Percentiles rank a stretch among this genome's conserved stretches.
Conservation (phyloP, 2,113 vertebrate species). For the Mus musculus region DNA sequence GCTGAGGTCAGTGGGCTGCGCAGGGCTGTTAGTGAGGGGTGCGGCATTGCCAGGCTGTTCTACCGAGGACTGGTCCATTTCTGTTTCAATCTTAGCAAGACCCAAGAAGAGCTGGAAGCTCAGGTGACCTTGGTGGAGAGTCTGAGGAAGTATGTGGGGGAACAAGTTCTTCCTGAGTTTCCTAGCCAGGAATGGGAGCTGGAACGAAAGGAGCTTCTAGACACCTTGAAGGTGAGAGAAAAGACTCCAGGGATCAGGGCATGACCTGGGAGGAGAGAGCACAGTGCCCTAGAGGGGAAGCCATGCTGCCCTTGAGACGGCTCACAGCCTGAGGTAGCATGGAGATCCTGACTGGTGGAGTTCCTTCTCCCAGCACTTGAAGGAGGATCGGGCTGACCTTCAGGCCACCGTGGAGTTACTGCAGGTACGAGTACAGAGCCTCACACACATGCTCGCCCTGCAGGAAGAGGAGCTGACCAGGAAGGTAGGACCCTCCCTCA, state of each 20-base stretch:
- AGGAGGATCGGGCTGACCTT: constrained; percentile 78
- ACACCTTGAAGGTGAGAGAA: constrained; percentile 68
- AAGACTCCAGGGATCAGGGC: neutral
- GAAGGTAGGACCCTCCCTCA: constrained; percentile 69
- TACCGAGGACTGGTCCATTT: neutral
- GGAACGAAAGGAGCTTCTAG: constrained; percentile 76
- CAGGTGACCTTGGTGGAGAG: constrained; percentile 82
- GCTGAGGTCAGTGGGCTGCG: constrained; percentile 56
- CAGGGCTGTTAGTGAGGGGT: rapidly evolving
- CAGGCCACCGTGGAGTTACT: constrained; percentile 75
- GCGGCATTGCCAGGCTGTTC: no score
- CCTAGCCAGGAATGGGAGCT: constrained; percentile 59
- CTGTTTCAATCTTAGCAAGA: constrained; percentile 68
- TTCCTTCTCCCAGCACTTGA: constrained; percentile 65
- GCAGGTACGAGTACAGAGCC: constrained; percentile 82
- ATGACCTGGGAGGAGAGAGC: neutral
- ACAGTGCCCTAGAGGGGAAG: neutral
- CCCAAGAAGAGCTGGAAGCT: constrained; percentile 75
- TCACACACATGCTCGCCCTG: constrained; percentile 81
- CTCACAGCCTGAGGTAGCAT: rapidly evolving
- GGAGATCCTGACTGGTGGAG: neutral
- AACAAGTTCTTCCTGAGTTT: constrained; percentile 72
- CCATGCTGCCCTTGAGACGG: neutral
- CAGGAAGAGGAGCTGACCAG: constrained; percentile 82
- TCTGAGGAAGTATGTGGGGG: constrained; percentile 83